Evolutionary conservation across 2,888 invertebrate species (phyloP).

Genomic region (Cephus nigrinus): DNA sequence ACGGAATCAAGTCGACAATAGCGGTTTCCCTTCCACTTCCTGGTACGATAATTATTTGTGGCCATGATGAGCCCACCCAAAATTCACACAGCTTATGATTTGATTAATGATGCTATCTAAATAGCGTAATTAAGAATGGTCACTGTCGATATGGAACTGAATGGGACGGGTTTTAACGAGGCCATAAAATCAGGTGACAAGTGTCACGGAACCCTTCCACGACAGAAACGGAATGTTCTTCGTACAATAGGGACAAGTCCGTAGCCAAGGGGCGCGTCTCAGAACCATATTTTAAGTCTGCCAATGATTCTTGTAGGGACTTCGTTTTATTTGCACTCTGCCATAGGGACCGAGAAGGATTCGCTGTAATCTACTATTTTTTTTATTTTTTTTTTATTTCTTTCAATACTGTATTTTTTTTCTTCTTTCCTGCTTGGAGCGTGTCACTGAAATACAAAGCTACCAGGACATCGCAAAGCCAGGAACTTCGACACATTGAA

Average conservation of each 20-base stretch:
- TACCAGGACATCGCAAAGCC: too few species aligned
- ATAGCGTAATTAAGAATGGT: constrained; percentile 55
- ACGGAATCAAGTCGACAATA: constrained; percentile 37
- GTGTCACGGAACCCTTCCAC: constrained; percentile 45
- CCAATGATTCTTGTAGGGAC: constrained; percentile 33
- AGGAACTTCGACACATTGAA: constrained; percentile 30
- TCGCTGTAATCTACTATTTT: too few species aligned
- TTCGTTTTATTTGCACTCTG: too few species aligned
- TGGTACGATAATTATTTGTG: constrained; percentile 33
- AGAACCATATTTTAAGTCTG: constrained; percentile 38
- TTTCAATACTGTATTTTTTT: too few species aligned
- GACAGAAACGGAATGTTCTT: constrained; percentile 12
- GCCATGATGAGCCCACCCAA: constrained; percentile 33
- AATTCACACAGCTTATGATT: constrained; percentile 33
- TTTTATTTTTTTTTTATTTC: too few species aligned
- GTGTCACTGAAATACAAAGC: too few species aligned
- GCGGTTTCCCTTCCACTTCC: constrained; percentile 8
- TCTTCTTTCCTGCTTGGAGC: too few species aligned
- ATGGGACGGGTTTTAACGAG: constrained; percentile 49
- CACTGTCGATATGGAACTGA: constrained; percentile 48
- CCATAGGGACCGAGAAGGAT: too few species aligned
- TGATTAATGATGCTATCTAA: constrained; percentile 29
- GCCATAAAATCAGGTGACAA: constrained; percentile 62
- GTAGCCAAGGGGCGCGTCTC: constrained; percentile 39
- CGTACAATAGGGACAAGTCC: constrained; percentile 45